Base-by-base conservation (phyloP, 2,113 vertebrate genomes). In the Sinocyclocheilus grahami region DNA sequence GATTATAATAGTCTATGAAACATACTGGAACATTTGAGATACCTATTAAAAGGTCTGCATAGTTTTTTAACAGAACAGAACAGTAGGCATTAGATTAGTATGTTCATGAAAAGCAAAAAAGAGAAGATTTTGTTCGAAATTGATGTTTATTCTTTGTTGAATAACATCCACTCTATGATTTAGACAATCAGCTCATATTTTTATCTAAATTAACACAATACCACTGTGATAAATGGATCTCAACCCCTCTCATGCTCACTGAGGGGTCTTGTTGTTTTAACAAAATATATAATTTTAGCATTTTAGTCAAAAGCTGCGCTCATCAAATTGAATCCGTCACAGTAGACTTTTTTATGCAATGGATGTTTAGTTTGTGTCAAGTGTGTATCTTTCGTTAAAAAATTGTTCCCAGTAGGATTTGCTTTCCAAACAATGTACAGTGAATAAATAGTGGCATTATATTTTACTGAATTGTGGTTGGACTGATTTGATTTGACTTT, bases 401-500 rank as follows among this genome's bases (percentile, higher is more conserved):
- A 62, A 1, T 3, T 62, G 6, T 62, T 80, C 55, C 33, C 55
- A 62, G 16, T 74, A 60, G 48, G 22, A 55, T 83, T 58, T n/a
- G 67, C 13, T 18, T 3, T 83, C 30, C 33, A 42, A 60, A 83
- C 27, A 24, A 20, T 42, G 27, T 37, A 30, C 13, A 82, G 14
- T 33, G 53, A 33, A 42, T 62, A 63, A 80, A 80, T 69, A 11
- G 42, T 3, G 13, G 12, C 1, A 7, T 83, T 83, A 72, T 13
- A 74, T 30, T 14, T 39, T 22, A 74, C 63, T 71, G 24, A 82
- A 69, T 53, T 67, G 24, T 8, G 46, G 10, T 18, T 37, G 27
- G 63, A 74, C 48, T 72, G 67, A 74, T 55, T 74, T 18, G 69
- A 55, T 74, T 74, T 14, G 69, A 65, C 78, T 80, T 80, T 58